Conservation (phyloP, 2,797 vertebrate species). For the Peromyscus melanophrys region DNA sequence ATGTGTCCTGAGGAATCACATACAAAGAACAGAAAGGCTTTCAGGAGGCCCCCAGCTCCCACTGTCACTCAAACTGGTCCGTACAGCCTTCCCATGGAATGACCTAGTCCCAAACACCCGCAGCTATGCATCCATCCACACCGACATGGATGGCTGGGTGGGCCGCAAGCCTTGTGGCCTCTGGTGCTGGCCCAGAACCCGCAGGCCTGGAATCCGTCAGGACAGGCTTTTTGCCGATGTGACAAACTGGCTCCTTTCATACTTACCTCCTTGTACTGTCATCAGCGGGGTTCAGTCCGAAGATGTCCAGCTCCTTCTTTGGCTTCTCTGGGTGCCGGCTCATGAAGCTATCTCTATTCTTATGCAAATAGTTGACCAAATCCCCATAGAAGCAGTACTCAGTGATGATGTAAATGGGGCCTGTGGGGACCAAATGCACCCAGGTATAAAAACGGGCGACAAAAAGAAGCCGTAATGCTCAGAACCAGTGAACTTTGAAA, state of each 20-base stretch:
- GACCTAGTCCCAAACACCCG: not conserved
- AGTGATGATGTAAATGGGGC: slow-evolving; percentile 99
- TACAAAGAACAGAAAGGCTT: not conserved
- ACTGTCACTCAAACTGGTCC: not conserved
- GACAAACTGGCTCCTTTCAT: rapidly evolving
- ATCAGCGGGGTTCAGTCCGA: slow-evolving; percentile 96
- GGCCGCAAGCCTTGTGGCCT: not conserved
- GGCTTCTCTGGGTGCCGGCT: slow-evolving; percentile 94
- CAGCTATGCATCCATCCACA: rapidly evolving
- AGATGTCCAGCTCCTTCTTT: slow-evolving; percentile 98
- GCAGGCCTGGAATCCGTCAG: not conserved
- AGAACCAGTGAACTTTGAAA: not conserved
- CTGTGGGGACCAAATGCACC: slow-evolving; percentile 86
- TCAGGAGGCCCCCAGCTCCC: not conserved
- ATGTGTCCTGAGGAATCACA: not conserved
- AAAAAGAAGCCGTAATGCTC: not conserved
- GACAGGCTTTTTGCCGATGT: not conserved
- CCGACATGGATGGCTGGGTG: rapidly evolving
- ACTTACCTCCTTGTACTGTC: slow-evolving; percentile 97
- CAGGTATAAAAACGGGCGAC: slow-evolving; percentile 6
- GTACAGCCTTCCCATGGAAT: not conserved
- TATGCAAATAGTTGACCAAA: slow-evolving; percentile 99
- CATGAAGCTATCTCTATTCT: slow-evolving; percentile 97
- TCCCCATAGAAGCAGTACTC: slow-evolving; percentile 99
- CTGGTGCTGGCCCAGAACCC: not conserved